phyloP scores from a whole-genome alignment of 1,140 invertebrate species.

The Chionoecetes opilio region DNA sequence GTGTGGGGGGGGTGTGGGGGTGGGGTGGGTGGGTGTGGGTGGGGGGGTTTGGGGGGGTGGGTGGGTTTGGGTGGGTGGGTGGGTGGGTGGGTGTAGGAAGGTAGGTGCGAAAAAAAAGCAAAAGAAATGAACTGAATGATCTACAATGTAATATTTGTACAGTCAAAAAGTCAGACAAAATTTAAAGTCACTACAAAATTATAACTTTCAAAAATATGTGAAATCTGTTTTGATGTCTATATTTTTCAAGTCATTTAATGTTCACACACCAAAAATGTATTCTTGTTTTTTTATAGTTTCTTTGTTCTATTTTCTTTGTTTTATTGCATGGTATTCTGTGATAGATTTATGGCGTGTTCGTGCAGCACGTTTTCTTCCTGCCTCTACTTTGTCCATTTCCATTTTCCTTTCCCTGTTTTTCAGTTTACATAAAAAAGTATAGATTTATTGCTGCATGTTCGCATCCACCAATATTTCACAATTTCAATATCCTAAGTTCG shows the following conservation, averaged over 20 bases:
- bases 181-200: not conserved
- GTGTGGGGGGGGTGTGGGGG: too few relatives aligned
- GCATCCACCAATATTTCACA: conserved; percentile 2
- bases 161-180: too few relatives aligned
- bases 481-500: not conserved
- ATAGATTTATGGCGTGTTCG: too few relatives aligned
- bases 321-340: too few relatives aligned
- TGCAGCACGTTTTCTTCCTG: not conserved
- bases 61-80: too few relatives aligned
- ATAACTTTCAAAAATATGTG: not conserved
- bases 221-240: not conserved
- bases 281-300: not conserved
- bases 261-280: not conserved
- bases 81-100: too few relatives aligned
- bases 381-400: not conserved
- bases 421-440: not conserved
- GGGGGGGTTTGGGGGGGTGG: too few relatives aligned
- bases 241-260: not conserved
- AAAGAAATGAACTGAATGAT: too few relatives aligned
- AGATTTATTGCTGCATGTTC: conserved; percentile 17
- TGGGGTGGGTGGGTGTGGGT: too few relatives aligned
- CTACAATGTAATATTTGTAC: too few relatives aligned
- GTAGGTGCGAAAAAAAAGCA: too few relatives aligned
- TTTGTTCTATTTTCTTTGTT: not conserved
- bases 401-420: not conserved